Conservation (phyloP, 2,888 invertebrate genomes). For the Acanthococcus lagerstroemiae region DNA sequence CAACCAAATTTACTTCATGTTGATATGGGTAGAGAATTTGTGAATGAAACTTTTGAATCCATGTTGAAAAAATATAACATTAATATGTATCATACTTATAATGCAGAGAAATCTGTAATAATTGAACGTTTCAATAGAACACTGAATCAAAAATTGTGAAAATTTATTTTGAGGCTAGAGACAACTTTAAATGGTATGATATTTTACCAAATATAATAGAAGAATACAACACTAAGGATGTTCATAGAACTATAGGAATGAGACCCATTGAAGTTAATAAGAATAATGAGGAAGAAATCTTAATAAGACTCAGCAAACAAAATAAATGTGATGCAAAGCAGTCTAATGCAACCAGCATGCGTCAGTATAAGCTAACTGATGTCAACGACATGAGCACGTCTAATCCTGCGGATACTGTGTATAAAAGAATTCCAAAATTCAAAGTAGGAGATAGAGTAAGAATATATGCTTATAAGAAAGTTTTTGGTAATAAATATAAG, state of each 20-base stretch:
- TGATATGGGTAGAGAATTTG: slow-evolving; percentile 6
- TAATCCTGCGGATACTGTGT: no score
- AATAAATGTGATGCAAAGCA: neutral
- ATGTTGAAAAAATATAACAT: slow-evolving; percentile 11
- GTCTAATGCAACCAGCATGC: no score
- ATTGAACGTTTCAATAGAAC: slow-evolving; percentile 17
- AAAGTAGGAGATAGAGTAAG: slow-evolving; percentile 5
- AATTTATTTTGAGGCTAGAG: slow-evolving; percentile 5
- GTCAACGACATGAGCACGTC: no score
- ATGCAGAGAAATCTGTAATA: slow-evolving; percentile 5
- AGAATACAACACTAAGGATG: neutral
- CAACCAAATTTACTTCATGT: slow-evolving; percentile 6
- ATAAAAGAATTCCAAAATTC: no score
- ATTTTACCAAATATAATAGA: slow-evolving; percentile 3
- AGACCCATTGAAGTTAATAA: slow-evolving; percentile 7
- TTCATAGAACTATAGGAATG: slow-evolving; percentile 2
- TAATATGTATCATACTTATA: slow-evolving; percentile 13
- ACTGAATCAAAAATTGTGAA: slow-evolving; percentile 16
- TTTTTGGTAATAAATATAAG: slow-evolving; percentile 1
- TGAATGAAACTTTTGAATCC: slow-evolving; percentile 2
- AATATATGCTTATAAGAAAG: slow-evolving; percentile 5
- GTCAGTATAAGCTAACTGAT: no score
- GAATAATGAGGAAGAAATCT: slow-evolving; percentile 11
- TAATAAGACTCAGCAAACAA: neutral
- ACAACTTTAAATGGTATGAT: slow-evolving; percentile 1